Evolutionary conservation across 2,797 vertebrate species (phyloP).

Genomic region (Amniataba percoides): DNA sequence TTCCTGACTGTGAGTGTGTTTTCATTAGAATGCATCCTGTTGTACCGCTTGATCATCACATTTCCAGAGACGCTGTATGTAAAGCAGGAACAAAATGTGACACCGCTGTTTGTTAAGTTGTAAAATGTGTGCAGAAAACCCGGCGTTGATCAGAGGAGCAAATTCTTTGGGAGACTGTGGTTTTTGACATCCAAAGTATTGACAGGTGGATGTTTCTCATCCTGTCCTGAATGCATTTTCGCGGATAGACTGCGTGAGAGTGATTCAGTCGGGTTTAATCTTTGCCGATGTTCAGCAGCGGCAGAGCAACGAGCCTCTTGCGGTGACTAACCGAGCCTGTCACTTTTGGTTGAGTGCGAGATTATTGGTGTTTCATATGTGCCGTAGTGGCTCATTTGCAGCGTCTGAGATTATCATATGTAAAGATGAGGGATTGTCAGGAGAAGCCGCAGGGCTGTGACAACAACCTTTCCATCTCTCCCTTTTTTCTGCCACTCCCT

Average conservation of each 20-base stretch:
- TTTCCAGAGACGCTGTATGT: slow-evolving; percentile 1
- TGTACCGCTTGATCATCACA: slow-evolving; percentile 18
- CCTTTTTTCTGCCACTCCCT: slow-evolving; percentile 45
- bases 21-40: slow-evolving; percentile 7
- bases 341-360: slow-evolving; percentile 68
- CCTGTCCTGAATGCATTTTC: slow-evolving; percentile 53
- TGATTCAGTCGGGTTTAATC: slow-evolving; percentile 68
- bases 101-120: slow-evolving; percentile 8
- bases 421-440: slow-evolving; percentile 82
- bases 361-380: slow-evolving; percentile 77
- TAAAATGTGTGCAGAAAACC: slow-evolving; percentile 11
- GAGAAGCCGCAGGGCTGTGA: slow-evolving; percentile 61
- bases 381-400: slow-evolving; percentile 75
- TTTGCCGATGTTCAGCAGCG: slow-evolving; percentile 43
- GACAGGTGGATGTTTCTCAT: slow-evolving; percentile 67
- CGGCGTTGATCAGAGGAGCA: slow-evolving; percentile 37
- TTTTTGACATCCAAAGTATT: slow-evolving; percentile 50
- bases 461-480: slow-evolving; percentile 69
- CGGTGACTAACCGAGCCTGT: slow-evolving; percentile 69
- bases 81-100: slow-evolving; percentile 28
- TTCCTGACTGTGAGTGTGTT: slow-evolving; percentile 7
- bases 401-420: slow-evolving; percentile 80
- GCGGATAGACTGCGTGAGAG: slow-evolving; percentile 40
- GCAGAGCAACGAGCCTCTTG: slow-evolving; percentile 52
- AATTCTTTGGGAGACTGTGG: slow-evolving; percentile 24